These are phyloP conservation scores for Pseudomugil gertrudae DNA, from an alignment of 2,797 vertebrate species.

Conservation along the genomic window DNA sequence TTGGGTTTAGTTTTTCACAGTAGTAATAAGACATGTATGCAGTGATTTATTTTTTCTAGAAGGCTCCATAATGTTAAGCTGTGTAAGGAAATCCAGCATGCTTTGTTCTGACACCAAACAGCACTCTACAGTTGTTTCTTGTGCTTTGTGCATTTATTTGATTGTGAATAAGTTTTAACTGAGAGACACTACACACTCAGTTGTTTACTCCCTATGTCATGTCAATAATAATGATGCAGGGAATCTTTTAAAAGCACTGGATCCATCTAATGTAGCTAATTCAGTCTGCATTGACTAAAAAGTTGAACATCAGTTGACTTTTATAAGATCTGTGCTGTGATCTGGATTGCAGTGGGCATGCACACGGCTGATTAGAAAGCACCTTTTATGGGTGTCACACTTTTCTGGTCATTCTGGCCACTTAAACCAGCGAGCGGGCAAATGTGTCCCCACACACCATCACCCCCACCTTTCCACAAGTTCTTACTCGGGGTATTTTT, in stretches of 20 bases:
- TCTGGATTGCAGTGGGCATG: constrained; percentile 24
- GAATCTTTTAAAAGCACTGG: constrained; percentile 5
- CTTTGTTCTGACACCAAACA: constrained; percentile 9
- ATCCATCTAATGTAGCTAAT: constrained; percentile 12
- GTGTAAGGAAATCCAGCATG: constrained; percentile 10
- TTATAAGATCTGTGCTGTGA: constrained; percentile 22
- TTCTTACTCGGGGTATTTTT: constrained; percentile 71
- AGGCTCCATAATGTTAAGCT: background rate
- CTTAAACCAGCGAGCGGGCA: constrained; percentile 58
- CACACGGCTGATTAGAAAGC: constrained; percentile 49
- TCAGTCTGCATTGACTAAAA: constrained; percentile 24
- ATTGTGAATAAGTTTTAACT: constrained; percentile 20
- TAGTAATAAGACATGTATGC: constrained; percentile 17
- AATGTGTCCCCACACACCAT: constrained; percentile 56
- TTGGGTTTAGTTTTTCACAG: constrained; percentile 17
- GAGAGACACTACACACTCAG: background rate
- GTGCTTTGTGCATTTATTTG: constrained; percentile 1
- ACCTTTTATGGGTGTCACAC: constrained; percentile 42
- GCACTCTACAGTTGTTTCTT: constrained; percentile 8
- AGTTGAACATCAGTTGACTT: constrained; percentile 20
- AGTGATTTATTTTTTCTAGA: constrained; percentile 1
- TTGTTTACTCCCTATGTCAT: background rate
- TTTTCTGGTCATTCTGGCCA: constrained; percentile 63
- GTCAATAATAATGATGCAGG: background rate
- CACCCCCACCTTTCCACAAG: constrained; percentile 53